Conservation (phyloP, 1,140 invertebrate species). For the Lerema accius region DNA sequence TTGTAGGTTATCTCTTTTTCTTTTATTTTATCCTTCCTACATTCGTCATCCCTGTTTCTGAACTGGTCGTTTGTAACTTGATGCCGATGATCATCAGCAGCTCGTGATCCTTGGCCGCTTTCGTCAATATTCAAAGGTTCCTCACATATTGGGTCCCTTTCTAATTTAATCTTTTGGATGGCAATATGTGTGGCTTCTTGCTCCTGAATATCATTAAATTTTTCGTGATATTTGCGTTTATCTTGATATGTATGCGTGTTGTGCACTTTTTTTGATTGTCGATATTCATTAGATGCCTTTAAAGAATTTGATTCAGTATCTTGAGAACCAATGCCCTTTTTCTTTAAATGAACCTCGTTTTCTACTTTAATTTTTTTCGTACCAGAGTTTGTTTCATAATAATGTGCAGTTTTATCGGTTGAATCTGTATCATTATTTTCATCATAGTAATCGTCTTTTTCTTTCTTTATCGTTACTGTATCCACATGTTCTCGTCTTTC, state of each 20-base stretch:
- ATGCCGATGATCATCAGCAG: no score
- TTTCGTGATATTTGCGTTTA: background rate
- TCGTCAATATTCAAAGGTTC: background rate
- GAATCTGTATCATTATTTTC: background rate
- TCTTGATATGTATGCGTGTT: background rate
- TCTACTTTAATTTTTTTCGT: background rate
- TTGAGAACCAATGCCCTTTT: no score
- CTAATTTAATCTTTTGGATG: background rate
- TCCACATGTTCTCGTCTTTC: background rate
- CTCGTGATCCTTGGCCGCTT: background rate
- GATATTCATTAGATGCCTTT: background rate
- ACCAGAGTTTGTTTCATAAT: background rate
- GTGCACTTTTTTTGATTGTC: background rate
- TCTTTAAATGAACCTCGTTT: no score
- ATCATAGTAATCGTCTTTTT: constrained; percentile 1
- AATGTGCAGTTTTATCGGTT: background rate
- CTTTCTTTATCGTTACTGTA: constrained; percentile 6
- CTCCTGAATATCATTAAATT: background rate
- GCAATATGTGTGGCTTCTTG: background rate
- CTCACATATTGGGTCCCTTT: background rate
- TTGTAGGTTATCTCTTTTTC: background rate
- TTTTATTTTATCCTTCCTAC: background rate
- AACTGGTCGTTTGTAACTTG: background rate
- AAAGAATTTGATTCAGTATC: background rate
- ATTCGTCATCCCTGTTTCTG: background rate